Evolutionary conservation across 1,140 invertebrate genomes (phyloP).

Genomic region (Geopemphigus sp.): DNA sequence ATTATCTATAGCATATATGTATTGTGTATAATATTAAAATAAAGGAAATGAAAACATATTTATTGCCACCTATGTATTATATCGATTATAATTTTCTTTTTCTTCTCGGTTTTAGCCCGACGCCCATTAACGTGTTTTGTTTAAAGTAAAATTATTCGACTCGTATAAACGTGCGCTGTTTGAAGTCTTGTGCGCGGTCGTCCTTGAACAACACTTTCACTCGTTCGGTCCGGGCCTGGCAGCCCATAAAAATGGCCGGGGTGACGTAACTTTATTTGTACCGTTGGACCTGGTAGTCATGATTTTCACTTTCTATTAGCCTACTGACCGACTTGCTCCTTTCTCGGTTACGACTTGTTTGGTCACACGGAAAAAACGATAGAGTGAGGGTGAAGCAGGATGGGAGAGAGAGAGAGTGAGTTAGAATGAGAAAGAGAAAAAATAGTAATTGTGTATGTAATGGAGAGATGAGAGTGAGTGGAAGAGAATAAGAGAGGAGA

Average conservation of each 20-base stretch:
- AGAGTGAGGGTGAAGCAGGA: background rate
- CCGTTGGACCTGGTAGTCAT: constrained; percentile 48
- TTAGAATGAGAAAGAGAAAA: background rate
- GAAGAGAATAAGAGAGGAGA: background rate
- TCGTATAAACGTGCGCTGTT: constrained; percentile 28
- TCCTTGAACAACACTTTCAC: constrained; percentile 49
- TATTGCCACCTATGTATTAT: background rate
- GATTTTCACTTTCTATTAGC: constrained; percentile 50
- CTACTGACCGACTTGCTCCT: constrained; percentile 49
- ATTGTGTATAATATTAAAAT: too few species aligned
- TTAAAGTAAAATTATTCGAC: constrained; percentile 35
- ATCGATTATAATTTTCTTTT: background rate
- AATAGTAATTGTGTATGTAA: background rate
- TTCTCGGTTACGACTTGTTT: constrained; percentile 45
- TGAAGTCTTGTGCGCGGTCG: constrained; percentile 42
- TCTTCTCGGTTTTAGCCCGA: background rate
- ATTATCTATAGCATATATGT: too few species aligned
- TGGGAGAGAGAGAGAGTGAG: background rate
- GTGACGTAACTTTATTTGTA: constrained; percentile 46
- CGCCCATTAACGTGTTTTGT: constrained; percentile 20
- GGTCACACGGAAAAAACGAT: background rate
- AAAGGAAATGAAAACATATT: background rate
- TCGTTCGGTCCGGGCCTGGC: constrained; percentile 42
- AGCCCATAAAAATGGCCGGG: constrained; percentile 46
- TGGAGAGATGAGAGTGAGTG: too few species aligned